Base-by-base conservation (phyloP, 2,888 invertebrate genomes). In the Argyresthia goedartella region DNA sequence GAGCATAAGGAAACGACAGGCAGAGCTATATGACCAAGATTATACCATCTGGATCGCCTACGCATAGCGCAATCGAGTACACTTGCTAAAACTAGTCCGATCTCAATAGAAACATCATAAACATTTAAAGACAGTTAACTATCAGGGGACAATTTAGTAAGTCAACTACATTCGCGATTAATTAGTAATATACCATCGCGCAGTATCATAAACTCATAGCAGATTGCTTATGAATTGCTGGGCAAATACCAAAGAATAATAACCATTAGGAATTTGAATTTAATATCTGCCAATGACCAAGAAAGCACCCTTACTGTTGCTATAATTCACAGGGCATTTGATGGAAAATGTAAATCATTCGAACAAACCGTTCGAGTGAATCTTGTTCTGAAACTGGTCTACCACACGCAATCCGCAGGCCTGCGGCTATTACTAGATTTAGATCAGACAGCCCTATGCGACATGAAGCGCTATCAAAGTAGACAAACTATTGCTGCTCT, bases 261-360 rank as follows among this genome's bases (percentile, higher is more conserved):
- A 9, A 11, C 39, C 10, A 8, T 11, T 39, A 39, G 39, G 2
- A 39, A n/a, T 44, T 14, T 44, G 14, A 44, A 13, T 15, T 41
- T 25, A 25, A 25, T 25, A 25, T 25, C 25, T 25, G 25, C 9
- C 39, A 39, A 39, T 39, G 9, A 39, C 39, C 39, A 13, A 50
- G 46, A 46, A 46, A 33, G 46, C n/a, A 43, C 52, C 46, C 49
- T 49, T 52, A 46, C 52, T 39, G 45, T 45, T 42, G 15, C 46
- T 53, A 50, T 33, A 45, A 52, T 49, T 50, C 45, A 39, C 39
- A n/a, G 15, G 8, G n/a, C 70, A 61, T 67, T 70, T 77, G 76
- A 79, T 74, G 74, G 70, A 76, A 78, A 78, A 73, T 69, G 67
- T 76, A 69, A 74, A 76, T 78, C 74, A 78, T 81, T 81, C 74